Percentiles rank a stretch among this genome's conserved stretches.
Conservation (phyloP, 1,140 invertebrate species). For the Drosophila orosa region DNA sequence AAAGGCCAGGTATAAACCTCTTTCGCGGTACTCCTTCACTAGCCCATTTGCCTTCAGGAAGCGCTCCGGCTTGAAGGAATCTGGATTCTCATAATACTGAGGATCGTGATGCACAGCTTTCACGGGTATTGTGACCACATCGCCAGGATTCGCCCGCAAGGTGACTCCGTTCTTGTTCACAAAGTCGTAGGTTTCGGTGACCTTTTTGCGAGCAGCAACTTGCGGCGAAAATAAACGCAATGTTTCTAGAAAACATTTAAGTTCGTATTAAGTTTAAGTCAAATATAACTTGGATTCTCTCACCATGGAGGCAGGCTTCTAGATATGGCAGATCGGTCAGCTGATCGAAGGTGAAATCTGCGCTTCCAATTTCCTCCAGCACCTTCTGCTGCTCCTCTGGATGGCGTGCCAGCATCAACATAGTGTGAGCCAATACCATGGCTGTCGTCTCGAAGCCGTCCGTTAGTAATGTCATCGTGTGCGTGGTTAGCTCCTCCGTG, state of each 20-base stretch:
- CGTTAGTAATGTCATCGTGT: constrained; percentile 65
- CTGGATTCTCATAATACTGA: constrained; percentile 87
- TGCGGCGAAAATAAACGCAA: constrained; percentile 59
- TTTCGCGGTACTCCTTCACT: constrained; percentile 78
- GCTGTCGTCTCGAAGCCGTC: constrained; percentile 72
- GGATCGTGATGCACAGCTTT: constrained; percentile 86
- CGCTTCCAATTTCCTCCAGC: constrained; percentile 65
- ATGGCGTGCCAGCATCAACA: constrained; percentile 49
- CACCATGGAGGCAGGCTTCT: constrained; percentile 64
- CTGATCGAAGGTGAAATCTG: constrained; percentile 44
- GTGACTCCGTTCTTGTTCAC: constrained; percentile 47
- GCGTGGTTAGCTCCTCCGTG: constrained; percentile 39
- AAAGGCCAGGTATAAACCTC: constrained; percentile 86
- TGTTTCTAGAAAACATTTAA: constrained; percentile 32
- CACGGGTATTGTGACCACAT: constrained; percentile 85
- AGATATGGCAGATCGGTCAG: constrained; percentile 55
- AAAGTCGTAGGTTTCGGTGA: constrained; percentile 54
- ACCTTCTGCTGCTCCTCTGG: constrained; percentile 32
- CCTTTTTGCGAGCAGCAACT: constrained; percentile 38
- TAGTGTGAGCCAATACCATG: constrained; percentile 40
- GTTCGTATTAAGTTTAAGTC: too few relatives aligned
- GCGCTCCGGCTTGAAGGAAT: constrained; percentile 87
- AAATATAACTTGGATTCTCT: not conserved
- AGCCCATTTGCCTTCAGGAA: constrained; percentile 84
- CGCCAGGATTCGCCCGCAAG: constrained; percentile 78